Percentiles rank a stretch among this genome's conserved stretches.
Evolutionary conservation across 2,888 invertebrate species (phyloP).

Genomic region (Nemapogon koenigi): DNA sequence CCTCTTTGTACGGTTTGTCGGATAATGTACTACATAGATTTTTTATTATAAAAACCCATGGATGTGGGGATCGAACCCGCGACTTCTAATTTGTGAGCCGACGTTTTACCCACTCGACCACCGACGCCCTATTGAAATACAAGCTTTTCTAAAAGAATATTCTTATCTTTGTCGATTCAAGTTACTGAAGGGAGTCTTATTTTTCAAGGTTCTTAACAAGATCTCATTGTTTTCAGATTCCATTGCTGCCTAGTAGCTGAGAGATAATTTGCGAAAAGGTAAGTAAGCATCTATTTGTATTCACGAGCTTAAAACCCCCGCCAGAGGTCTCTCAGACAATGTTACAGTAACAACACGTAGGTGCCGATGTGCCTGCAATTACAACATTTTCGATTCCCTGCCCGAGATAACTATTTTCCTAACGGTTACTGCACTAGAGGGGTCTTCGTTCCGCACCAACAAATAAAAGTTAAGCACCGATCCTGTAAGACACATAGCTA

Average conservation of each 20-base stretch:
- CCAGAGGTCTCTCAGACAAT: constrained; percentile 8
- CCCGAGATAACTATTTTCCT: constrained; percentile 15
- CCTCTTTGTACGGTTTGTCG: no score
- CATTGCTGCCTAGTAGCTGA: constrained; percentile 39
- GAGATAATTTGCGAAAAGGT: constrained; percentile 56
- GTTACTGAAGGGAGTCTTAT: no score
- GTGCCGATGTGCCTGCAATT: constrained; percentile 12
- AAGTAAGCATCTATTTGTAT: constrained; percentile 46
- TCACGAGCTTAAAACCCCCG: constrained; percentile 28
- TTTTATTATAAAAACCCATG: no score
- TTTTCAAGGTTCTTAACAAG: constrained; percentile 1
- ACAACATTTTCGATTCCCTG: constrained; percentile 15
- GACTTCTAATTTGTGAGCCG: no score
- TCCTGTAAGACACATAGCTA: neutral
- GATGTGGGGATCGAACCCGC: no score
- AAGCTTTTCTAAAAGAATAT: constrained; percentile 4
- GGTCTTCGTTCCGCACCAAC: constrained; percentile 8
- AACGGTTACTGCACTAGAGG: constrained; percentile 9
- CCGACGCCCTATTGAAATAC: no score
- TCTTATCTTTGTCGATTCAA: constrained; percentile 2
- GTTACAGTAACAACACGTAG: constrained; percentile 10
- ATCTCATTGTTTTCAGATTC: constrained; percentile 43
- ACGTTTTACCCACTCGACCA: no score
- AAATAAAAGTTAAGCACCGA: constrained; percentile 12
- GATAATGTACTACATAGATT: no score